Conservation (phyloP, 2,888 invertebrate genomes). For the Andrena fulva region DNA sequence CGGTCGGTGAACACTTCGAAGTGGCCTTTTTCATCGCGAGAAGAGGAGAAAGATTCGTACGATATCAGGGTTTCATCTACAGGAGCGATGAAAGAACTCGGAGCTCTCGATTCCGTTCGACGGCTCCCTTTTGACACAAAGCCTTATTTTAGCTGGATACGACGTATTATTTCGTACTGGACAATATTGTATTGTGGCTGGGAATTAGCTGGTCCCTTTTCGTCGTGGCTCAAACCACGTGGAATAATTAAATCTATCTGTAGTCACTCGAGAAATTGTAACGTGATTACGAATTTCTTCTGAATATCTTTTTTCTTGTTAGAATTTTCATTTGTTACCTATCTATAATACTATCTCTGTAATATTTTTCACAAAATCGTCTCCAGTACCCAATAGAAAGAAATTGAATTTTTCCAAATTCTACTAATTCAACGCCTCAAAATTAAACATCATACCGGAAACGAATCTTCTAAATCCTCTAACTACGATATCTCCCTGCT, state of each 20-base stretch:
- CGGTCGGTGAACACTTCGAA: conserved; percentile 55
- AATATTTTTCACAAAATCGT: too few species aligned
- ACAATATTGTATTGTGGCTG: conserved; percentile 15
- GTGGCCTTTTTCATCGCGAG: conserved; percentile 49
- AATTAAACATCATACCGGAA: too few species aligned
- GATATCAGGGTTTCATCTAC: conserved; percentile 44
- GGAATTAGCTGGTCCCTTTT: conserved; percentile 9
- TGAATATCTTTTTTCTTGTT: too few species aligned
- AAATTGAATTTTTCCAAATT: too few species aligned
- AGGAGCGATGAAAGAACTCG: conserved; percentile 38
- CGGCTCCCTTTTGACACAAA: conserved; percentile 34
- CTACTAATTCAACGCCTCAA: too few species aligned
- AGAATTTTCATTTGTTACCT: too few species aligned
- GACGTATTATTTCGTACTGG: conserved; percentile 29
- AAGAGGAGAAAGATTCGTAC: conserved; percentile 42
- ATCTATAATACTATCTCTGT: too few species aligned
- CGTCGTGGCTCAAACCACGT: neutral
- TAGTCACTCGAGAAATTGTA: neutral
- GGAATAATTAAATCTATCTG: neutral
- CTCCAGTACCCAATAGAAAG: too few species aligned
- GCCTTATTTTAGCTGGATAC: conserved; percentile 21
- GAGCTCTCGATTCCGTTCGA: conserved; percentile 40
- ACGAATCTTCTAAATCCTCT: too few species aligned
- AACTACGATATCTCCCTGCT: too few species aligned
- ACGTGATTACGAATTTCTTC: too few species aligned